These are phyloP conservation scores for Sialia sialis DNA, from an alignment of 2,113 vertebrate genomes.

Conservation along the genomic window DNA sequence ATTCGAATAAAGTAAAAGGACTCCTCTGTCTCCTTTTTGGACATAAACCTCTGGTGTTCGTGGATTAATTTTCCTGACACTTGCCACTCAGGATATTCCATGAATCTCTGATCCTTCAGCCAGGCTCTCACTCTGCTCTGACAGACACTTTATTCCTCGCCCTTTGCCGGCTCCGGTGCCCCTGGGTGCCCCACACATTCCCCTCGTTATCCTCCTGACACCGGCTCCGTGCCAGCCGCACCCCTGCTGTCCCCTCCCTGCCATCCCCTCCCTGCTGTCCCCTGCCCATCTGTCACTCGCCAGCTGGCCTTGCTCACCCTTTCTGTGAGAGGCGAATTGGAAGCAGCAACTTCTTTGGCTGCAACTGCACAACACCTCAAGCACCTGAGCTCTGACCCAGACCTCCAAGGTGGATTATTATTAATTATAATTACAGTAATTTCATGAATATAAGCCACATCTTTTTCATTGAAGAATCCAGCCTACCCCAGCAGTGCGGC, in stretches of 20 bases:
- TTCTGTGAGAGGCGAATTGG: background rate
- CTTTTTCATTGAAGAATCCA: too few species aligned
- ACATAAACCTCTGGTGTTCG: too few species aligned
- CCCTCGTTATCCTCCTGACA: background rate
- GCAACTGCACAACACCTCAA: background rate
- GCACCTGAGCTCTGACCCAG: background rate
- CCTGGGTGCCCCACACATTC: background rate
- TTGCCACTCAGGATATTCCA: background rate
- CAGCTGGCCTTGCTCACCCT: background rate
- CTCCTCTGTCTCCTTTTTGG: too few species aligned
- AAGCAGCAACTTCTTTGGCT: background rate
- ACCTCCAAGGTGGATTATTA: background rate
- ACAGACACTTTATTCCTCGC: background rate
- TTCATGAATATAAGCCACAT: too few species aligned
- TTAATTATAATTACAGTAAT: background rate
- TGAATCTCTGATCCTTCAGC: fast-evolving
- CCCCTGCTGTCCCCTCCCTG: background rate
- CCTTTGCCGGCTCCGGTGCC: too few species aligned
- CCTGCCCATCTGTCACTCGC: background rate
- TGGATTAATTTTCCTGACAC: too few species aligned
- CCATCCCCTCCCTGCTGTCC: background rate
- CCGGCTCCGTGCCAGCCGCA: background rate
- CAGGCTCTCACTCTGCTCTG: fast-evolving
- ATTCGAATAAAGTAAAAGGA: too few species aligned
- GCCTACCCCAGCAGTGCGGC: too few species aligned